These are phyloP conservation scores for Serilophus lunatus DNA, from an alignment of 2,113 vertebrate species.

Conservation along the genomic window DNA sequence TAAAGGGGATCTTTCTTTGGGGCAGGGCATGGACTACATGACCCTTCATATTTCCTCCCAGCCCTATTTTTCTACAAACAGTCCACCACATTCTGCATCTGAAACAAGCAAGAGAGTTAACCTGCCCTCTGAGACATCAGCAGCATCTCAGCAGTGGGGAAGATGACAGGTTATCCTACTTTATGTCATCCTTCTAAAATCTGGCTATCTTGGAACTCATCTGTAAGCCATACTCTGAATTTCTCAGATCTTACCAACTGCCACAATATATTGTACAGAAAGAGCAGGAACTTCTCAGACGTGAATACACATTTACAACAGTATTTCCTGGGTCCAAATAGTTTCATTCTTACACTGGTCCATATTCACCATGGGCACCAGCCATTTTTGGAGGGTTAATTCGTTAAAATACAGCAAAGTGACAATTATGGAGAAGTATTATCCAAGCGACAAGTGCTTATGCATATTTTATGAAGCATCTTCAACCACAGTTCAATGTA, in stretches of 20 bases:
- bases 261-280: neutral
- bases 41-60: neutral
- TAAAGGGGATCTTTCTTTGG: neutral
- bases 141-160: neutral
- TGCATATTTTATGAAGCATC: conserved; percentile 64
- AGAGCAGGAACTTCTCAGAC: neutral
- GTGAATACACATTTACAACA: neutral
- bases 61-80: neutral
- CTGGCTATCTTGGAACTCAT: neutral
- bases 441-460: conserved; percentile 15
- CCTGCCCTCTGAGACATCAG: neutral
- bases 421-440: neutral
- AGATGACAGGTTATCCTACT: neutral
- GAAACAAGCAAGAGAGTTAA: neutral
- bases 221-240: neutral
- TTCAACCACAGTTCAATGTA: conserved; percentile 45
- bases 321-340: neutral
- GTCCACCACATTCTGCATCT: neutral
- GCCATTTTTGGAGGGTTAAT: neutral
- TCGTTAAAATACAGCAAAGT: neutral
- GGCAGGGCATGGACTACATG: neutral
- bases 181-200: neutral
- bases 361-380: neutral
- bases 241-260: neutral
- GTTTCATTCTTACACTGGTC: neutral